phyloP scores from a whole-genome alignment of 2,797 vertebrate species.

The Enteromius treurensis region DNA sequence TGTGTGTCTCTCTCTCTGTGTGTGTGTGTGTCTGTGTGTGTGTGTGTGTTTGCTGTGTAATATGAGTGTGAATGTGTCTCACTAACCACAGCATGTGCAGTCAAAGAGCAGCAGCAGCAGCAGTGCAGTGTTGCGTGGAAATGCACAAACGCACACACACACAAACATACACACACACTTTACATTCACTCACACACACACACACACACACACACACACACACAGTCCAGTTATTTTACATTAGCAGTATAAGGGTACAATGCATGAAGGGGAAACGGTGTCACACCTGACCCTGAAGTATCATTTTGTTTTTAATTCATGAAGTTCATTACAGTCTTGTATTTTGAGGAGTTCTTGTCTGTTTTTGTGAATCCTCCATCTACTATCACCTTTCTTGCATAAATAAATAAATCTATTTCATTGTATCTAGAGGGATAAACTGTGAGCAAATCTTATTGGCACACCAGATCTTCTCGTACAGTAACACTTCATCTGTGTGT shows the following conservation, averaged over 20 bases:
- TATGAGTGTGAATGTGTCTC: background rate
- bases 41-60: background rate
- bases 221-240: background rate
- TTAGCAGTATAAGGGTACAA: background rate
- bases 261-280: background rate
- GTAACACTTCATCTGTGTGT: background rate
- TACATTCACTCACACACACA: background rate
- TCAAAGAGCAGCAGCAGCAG: slow-evolving; percentile 18
- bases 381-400: no score
- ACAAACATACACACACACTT: background rate
- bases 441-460: background rate
- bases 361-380: background rate
- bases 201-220: background rate
- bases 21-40: slow-evolving; percentile 11
- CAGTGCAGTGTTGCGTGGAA: background rate
- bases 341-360: background rate
- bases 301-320: no score
- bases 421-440: background rate
- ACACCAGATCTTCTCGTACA: background rate
- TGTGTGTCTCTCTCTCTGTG: no score
- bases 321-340: background rate
- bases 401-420: background rate
- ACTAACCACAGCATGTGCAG: slow-evolving; percentile 35
- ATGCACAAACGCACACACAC: background rate
- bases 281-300: background rate